These are phyloP conservation scores for Chaetura pelagica DNA, from an alignment of 2,113 vertebrate genomes.

Conservation along the genomic window DNA sequence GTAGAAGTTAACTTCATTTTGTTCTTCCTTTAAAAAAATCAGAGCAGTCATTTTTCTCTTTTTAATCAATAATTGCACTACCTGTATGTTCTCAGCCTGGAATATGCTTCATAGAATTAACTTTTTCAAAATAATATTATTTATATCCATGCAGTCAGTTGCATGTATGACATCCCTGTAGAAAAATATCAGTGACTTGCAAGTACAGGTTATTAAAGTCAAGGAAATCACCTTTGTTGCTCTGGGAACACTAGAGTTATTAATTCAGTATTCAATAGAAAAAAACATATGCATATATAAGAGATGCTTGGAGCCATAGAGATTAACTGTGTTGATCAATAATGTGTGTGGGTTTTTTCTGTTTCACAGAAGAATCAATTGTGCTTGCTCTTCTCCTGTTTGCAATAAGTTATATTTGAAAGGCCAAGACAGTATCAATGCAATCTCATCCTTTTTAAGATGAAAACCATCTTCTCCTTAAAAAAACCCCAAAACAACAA, in stretches of 20 bases:
- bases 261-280: neutral
- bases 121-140: neutral
- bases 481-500: neutral
- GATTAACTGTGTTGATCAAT: neutral
- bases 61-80: neutral
- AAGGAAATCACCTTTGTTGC: neutral
- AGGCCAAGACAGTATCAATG: conserved; percentile 4
- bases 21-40: neutral
- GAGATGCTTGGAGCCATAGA: neutral
- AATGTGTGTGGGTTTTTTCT: neutral
- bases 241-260: neutral
- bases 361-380: neutral
- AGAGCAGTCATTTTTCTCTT: neutral
- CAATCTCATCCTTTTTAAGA: conserved; percentile 4
- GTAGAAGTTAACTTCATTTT: neutral
- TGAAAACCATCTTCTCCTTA: neutral
- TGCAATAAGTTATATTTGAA: conserved; percentile 42
- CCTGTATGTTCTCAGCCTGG: neutral
- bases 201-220: neutral
- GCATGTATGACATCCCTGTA: neutral
- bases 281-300: neutral
- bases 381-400: neutral
- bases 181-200: neutral
- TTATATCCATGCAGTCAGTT: neutral
- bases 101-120: neutral